Evolutionary conservation across 1,140 invertebrate genomes (phyloP).

Genomic region (Drosophila ohnishii): DNA sequence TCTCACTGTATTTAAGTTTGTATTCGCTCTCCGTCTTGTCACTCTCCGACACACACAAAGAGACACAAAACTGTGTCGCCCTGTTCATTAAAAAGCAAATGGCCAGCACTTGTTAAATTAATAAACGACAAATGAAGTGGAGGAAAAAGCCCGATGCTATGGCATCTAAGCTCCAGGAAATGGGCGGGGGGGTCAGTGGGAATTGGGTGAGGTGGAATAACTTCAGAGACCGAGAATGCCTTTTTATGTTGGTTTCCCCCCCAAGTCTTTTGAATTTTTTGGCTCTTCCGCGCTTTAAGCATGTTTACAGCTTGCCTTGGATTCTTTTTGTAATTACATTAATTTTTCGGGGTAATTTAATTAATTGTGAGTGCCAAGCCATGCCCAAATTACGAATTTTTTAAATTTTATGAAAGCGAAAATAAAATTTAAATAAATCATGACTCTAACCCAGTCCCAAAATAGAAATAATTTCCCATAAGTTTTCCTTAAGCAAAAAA

Average conservation of each 20-base stretch:
- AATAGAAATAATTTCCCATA: background rate
- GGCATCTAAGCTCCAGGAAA: slow-evolving; percentile 36
- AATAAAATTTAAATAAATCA: background rate
- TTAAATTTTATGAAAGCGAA: background rate
- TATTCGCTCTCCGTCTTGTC: slow-evolving; percentile 14
- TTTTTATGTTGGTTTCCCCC: slow-evolving; percentile 31
- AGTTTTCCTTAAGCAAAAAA: background rate
- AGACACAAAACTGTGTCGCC: slow-evolving; percentile 60
- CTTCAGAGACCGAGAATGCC: slow-evolving; percentile 33
- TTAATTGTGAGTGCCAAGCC: slow-evolving; percentile 1
- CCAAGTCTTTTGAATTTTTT: slow-evolving; percentile 14
- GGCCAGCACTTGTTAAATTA: slow-evolving; percentile 69
- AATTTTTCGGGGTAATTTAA: slow-evolving; percentile 3
- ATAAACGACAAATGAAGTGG: slow-evolving; percentile 57
- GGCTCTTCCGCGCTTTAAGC: slow-evolving; percentile 17
- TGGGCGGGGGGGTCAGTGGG: slow-evolving; percentile 18
- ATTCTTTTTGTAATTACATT: slow-evolving; percentile 16
- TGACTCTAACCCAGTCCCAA: background rate
- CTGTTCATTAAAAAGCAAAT: slow-evolving; percentile 60
- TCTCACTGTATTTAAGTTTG: slow-evolving; percentile 7
- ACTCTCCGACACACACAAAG: slow-evolving; percentile 25
- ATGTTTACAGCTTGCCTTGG: slow-evolving; percentile 2
- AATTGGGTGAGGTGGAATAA: slow-evolving; percentile 28
- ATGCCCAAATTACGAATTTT: background rate
- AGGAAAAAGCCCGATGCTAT: slow-evolving; percentile 23